phyloP scores from a whole-genome alignment of 2,113 vertebrate genomes.

The Puntigrus tetrazona region DNA sequence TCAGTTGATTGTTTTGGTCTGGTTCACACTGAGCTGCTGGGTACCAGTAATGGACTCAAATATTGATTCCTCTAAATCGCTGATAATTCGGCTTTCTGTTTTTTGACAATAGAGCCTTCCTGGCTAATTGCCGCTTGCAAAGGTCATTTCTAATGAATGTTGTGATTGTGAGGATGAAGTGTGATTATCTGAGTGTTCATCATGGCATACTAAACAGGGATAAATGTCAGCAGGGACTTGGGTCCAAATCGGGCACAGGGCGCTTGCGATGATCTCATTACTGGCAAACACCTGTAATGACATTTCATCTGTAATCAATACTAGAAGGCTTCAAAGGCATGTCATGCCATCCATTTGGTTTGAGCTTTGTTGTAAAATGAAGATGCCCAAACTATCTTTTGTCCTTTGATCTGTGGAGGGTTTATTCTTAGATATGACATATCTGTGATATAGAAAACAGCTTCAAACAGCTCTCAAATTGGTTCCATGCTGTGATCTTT shows the following conservation, averaged over 20 bases:
- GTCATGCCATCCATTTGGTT: conserved; percentile 9
- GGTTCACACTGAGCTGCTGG: background rate
- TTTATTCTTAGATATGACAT: conserved; percentile 7
- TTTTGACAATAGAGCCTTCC: conserved; percentile 51
- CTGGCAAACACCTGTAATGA: conserved; percentile 27
- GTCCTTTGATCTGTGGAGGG: conserved; percentile 7
- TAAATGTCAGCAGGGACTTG: conserved; percentile 28
- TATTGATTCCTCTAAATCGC: conserved; percentile 54
- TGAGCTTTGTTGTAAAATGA: conserved; percentile 18
- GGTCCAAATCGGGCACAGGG: conserved; percentile 7
- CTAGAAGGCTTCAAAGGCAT: conserved; percentile 21
- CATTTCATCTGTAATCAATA: conserved; percentile 26
- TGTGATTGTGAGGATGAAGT: conserved; percentile 55
- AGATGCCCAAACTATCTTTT: conserved; percentile 13
- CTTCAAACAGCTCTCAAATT: conserved; percentile 7
- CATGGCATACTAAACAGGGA: conserved; percentile 56
- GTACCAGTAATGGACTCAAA: conserved; percentile 40
- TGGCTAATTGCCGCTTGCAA: conserved; percentile 55
- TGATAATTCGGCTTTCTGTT: conserved; percentile 60
- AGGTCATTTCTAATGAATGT: conserved; percentile 69
- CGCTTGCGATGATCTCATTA: conserved; percentile 13
- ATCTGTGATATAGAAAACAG: background rate
- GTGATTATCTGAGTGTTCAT: conserved; percentile 56
- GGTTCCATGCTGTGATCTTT: conserved; percentile 5
- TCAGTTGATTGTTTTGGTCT: conserved; percentile 27